Conservation (phyloP, 2,797 vertebrate species). For the Alauda arvensis region DNA sequence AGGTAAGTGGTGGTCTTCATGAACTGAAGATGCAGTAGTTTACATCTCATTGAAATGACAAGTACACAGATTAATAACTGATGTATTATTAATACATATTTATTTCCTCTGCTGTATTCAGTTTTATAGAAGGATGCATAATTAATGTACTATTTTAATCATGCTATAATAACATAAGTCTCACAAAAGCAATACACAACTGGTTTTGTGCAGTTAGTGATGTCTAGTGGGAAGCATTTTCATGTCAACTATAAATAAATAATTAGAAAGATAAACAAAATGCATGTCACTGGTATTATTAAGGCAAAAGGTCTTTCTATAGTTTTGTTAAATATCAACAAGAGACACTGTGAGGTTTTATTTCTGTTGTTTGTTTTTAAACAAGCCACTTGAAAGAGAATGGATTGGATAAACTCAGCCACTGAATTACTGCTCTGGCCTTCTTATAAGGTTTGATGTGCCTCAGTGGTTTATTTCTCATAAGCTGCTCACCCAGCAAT, state of each 20-base stretch:
- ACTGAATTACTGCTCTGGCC: constrained; percentile 19
- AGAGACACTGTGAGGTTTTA: constrained; percentile 1
- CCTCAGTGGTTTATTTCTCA: constrained; percentile 44
- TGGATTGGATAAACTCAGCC: constrained; percentile 37
- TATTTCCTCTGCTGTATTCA: constrained; percentile 65
- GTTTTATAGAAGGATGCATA: constrained; percentile 72
- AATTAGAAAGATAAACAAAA: constrained; percentile 61
- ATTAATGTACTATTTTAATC: constrained; percentile 74
- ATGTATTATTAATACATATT: constrained; percentile 72
- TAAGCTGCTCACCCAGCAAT: constrained; percentile 31
- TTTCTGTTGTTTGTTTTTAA: constrained; percentile 31
- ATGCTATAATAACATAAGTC: constrained; percentile 65
- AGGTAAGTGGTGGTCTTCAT: neutral
- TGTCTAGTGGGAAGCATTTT: constrained; percentile 63
- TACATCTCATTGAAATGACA: constrained; percentile 58
- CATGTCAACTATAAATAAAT: constrained; percentile 66
- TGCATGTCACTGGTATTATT: constrained; percentile 57
- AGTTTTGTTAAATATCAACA: constrained; percentile 57
- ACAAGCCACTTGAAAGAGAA: constrained; percentile 36
- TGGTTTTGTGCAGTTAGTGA: constrained; percentile 50
- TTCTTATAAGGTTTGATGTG: constrained; percentile 14
- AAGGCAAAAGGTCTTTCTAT: constrained; percentile 51
- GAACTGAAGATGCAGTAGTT: constrained; percentile 35
- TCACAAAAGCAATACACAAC: constrained; percentile 60
- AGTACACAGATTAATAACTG: constrained; percentile 68